Base-by-base conservation (phyloP, 2,113 vertebrate species). In the Lynx canadensis region DNA sequence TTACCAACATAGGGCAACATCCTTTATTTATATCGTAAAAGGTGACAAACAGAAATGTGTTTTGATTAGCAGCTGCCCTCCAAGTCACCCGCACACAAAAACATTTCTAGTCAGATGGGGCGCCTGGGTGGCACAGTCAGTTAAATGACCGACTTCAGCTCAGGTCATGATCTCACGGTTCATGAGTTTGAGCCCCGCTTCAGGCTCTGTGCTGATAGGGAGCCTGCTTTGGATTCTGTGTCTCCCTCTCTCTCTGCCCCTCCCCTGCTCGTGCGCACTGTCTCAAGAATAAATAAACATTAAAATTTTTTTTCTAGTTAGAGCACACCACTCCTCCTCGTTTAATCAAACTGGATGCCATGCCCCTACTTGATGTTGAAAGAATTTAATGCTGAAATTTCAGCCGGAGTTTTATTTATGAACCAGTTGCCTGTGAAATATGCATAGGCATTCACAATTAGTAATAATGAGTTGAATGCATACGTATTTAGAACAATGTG, bases 331-430 rank as follows among this genome's bases (percentile, higher is more conserved):
- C 13, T 73, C n/a, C 21, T 96, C n/a, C 45, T 41, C 78, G 7
- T 88, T 95, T 93, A 96, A 93, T 96, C 92, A 95, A 93, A 95
- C 63, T 52, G 8, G 91, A n/a, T 74, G 69, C 74, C 52, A 29
- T 78, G 48, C 89, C 65, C 69, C 41, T 87, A 29, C 52, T 92
- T 83, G n/a, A 52, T 41, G 25, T 52, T 41, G 89, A 71, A 93
- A 83, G 31, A 79, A 88, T 92, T 94, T 84, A 95, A 88, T 48
- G 69, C 45, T 92, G 33, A 91, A 88, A 90, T 80, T 15, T 96
- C 82, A 65, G 69, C n/a, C 79, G n/a, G 36, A 93, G 38, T 91
- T 97, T 97, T 96, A 97, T 97, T 96, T 97, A 95, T 95, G 95
- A 97, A 88, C 5, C 41, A 81, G 86, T 87, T 98, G 89, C 55